phyloP scores from a whole-genome alignment of 2,888 invertebrate genomes.

The Congeria kusceri region DNA sequence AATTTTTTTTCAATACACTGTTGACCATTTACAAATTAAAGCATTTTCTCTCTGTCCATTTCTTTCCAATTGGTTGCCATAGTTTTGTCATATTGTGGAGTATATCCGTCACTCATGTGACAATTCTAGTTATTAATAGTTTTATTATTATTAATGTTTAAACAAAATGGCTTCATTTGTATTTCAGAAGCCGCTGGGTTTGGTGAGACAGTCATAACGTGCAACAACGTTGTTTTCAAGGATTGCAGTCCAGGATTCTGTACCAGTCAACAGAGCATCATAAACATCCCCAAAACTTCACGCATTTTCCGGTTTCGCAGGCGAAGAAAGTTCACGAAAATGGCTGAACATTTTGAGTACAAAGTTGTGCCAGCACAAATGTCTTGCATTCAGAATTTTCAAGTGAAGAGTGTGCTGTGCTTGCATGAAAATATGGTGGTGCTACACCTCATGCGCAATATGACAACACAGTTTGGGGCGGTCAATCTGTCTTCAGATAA shows the following conservation, averaged over 20 bases:
- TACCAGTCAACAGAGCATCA: slow-evolving; percentile 84
- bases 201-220: slow-evolving; percentile 81
- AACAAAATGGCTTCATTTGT: too few relatives aligned
- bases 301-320: slow-evolving; percentile 84
- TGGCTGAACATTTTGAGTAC: slow-evolving; percentile 86
- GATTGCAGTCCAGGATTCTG: slow-evolving; percentile 85
- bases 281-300: slow-evolving; percentile 83
- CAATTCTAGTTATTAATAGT: too few relatives aligned
- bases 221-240: slow-evolving; percentile 82
- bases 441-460: slow-evolving; percentile 83
- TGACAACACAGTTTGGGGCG: slow-evolving; percentile 84
- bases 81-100: too few relatives aligned
- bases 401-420: slow-evolving; percentile 84
- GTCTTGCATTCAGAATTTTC: slow-evolving; percentile 85
- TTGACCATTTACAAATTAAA: too few relatives aligned
- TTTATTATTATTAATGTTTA: too few relatives aligned
- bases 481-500: slow-evolving; percentile 83
- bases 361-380: slow-evolving; percentile 85
- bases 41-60: too few relatives aligned
- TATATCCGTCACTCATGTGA: too few relatives aligned
- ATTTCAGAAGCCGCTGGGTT: slow-evolving; percentile 84
- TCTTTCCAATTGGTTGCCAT: too few relatives aligned
- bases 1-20: too few relatives aligned
- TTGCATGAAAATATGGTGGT: slow-evolving; percentile 82
- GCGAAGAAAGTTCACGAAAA: slow-evolving; percentile 84